Evolutionary conservation across 2,113 vertebrate genomes (phyloP).

Genomic region (Tragelaphus buxtoni): DNA sequence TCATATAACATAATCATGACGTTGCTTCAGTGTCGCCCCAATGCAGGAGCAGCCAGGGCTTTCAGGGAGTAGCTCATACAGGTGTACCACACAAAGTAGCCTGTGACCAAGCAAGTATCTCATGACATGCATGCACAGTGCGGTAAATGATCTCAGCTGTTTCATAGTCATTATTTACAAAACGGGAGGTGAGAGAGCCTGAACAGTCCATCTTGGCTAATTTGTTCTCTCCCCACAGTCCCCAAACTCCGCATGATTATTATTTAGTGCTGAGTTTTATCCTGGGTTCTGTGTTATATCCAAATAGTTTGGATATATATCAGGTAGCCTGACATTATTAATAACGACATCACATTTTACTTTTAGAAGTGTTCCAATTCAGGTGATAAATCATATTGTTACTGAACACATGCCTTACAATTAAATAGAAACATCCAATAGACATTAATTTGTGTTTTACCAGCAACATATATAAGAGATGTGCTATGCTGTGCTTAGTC

Average conservation of each 20-base stretch:
- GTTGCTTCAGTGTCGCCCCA: neutral
- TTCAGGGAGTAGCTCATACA: neutral
- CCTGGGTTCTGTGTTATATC: neutral
- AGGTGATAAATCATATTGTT: neutral
- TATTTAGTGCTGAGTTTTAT: neutral
- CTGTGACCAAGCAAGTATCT: neutral
- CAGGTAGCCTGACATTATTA: neutral
- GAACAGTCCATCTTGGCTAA: neutral
- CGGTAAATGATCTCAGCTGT: neutral
- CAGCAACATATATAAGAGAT: neutral
- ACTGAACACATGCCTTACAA: neutral
- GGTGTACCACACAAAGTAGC: neutral
- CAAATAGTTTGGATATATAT: neutral
- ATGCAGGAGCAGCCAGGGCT: neutral
- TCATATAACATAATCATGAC: neutral
- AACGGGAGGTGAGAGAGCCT: rapidly evolving
- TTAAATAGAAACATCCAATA: neutral
- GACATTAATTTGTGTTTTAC: neutral
- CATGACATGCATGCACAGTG: neutral
- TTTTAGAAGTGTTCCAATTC: neutral
- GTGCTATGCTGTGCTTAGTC: neutral
- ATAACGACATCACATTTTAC: neutral
- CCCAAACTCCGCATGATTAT: neutral
- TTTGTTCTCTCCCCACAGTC: neutral
- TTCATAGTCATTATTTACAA: neutral